A percentile compares a stretch with the other conserved stretches of the same genome.
Evolutionary conservation across 2,113 vertebrate species (phyloP).

Genomic region (Nymphicus hollandicus): DNA sequence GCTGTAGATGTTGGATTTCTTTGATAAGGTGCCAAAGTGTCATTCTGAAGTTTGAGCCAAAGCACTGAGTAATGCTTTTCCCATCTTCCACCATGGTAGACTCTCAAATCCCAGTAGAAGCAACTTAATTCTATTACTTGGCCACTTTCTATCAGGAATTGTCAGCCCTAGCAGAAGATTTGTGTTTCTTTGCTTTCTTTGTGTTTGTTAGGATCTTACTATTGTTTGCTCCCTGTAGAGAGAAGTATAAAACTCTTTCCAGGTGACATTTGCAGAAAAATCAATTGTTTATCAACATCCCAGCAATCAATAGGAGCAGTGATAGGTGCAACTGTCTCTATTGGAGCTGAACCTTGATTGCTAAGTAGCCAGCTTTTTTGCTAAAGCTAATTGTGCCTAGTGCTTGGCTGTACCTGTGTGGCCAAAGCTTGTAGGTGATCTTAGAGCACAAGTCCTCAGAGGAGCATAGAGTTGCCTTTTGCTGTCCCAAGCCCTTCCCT

Average conservation of each 20-base stretch:
- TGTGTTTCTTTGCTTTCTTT: neutral
- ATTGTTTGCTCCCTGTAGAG: neutral
- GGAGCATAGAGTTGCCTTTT: neutral
- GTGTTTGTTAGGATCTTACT: neutral
- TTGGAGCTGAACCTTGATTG: neutral
- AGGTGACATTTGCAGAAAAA: conserved; percentile 43
- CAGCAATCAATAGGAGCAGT: neutral
- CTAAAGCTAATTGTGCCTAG: neutral
- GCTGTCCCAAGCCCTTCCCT: neutral
- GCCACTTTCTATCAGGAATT: neutral
- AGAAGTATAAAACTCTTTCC: conserved; percentile 23
- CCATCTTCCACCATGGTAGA: neutral
- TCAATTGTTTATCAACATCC: conserved; percentile 51
- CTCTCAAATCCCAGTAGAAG: neutral
- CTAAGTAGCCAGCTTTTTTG: neutral
- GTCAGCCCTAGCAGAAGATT: neutral
- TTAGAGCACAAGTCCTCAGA: neutral
- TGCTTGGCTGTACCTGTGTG: neutral
- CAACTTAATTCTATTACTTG: neutral
- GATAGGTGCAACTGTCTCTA: conserved; percentile 18
- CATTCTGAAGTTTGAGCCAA: neutral
- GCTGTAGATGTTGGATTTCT: neutral
- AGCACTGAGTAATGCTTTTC: neutral
- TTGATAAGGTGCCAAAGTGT: neutral
- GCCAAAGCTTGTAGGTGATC: neutral